A percentile compares a stretch with the other conserved stretches of the same genome.
Evolutionary conservation across 2,888 invertebrate genomes (phyloP).

Genomic region (Leptarthrus brevirostris): DNA sequence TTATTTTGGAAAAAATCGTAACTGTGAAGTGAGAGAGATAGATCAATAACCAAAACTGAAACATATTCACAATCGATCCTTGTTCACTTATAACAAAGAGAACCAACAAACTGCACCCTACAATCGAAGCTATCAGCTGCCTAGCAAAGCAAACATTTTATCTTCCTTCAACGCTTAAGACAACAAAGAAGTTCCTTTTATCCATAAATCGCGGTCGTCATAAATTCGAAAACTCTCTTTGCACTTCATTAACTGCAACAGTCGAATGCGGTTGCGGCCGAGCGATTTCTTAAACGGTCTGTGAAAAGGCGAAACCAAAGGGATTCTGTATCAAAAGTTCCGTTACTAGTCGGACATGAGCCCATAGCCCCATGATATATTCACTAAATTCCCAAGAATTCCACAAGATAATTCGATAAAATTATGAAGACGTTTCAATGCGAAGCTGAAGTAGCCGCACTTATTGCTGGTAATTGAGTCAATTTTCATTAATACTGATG

Average conservation of each 20-base stretch:
- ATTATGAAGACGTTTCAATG: constrained; percentile 35
- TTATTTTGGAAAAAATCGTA: too few species aligned
- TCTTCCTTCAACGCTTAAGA: too few species aligned
- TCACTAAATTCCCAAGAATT: constrained; percentile 17
- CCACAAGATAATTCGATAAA: constrained; percentile 38
- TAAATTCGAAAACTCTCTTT: constrained; percentile 25
- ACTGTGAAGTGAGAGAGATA: too few species aligned
- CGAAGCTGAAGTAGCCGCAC: constrained; percentile 27
- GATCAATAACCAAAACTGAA: too few species aligned
- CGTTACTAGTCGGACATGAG: background rate
- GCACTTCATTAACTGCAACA: constrained; percentile 44
- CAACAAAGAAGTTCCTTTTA: constrained; percentile 25
- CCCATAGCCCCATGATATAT: background rate
- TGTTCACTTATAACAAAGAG: too few species aligned
- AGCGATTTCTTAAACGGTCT: background rate
- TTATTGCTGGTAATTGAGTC: constrained; percentile 47
- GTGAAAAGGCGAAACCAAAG: background rate
- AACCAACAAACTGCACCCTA: too few species aligned
- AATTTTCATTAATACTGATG: constrained; percentile 42
- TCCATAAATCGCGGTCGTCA: constrained; percentile 27
- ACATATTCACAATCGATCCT: too few species aligned
- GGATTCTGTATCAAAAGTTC: background rate
- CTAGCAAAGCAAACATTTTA: background rate
- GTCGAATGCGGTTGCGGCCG: constrained; percentile 6
- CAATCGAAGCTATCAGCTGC: too few species aligned